Conservation (phyloP, 2,113 vertebrate species). For the Notothenia rossii region DNA sequence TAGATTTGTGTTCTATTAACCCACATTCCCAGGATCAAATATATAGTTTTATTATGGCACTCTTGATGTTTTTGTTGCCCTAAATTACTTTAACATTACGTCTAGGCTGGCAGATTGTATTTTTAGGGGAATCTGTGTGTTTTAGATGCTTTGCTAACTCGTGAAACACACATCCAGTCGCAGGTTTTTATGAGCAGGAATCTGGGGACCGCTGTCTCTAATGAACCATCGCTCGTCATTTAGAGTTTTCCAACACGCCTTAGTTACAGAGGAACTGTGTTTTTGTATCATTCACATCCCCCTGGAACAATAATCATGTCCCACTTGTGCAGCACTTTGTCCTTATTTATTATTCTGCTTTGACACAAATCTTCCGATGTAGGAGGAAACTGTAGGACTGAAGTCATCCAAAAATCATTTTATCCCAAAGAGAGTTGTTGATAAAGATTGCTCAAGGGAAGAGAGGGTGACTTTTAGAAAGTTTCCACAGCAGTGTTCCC, state of each 20-base stretch:
- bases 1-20: no score
- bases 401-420: slow-evolving; percentile 14
- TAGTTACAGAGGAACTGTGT: slow-evolving; percentile 3
- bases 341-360: slow-evolving; percentile 38
- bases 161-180: neutral
- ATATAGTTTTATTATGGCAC: no score
- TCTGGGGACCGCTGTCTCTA: slow-evolving; percentile 6
- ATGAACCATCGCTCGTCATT: slow-evolving; percentile 25
- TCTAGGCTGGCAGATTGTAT: no score
- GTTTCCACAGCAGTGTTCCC: neutral
- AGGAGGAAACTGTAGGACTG: neutral
- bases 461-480: neutral
- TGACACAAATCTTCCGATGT: neutral
- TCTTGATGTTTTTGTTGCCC: no score
- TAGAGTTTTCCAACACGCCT: neutral
- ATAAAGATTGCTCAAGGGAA: neutral
- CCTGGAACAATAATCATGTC: slow-evolving; percentile 16
- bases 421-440: neutral
- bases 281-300: slow-evolving; percentile 16
- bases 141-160: no score
- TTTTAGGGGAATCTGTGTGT: no score
- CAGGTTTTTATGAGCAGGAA: neutral
- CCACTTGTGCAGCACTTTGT: slow-evolving; percentile 6
- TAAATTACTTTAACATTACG: no score
- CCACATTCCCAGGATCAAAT: no score